Base-by-base conservation (phyloP, 1,140 invertebrate genomes). In the Atopsyche davidsoni region DNA sequence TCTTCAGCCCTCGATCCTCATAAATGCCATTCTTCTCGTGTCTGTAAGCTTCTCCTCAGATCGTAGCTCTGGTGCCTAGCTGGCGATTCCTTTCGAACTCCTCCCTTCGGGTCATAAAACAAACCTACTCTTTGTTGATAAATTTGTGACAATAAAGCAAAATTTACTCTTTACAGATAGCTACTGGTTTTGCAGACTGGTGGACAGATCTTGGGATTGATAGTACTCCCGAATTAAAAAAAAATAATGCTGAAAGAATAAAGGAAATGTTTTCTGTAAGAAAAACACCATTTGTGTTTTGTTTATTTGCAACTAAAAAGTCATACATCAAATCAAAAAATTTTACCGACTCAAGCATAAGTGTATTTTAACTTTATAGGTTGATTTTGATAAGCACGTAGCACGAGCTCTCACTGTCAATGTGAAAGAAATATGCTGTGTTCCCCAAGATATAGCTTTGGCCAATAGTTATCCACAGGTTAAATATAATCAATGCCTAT, bases 111-210 rank as follows among this genome's bases (percentile, higher is more conserved):
- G n/a, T n/a, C n/a, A n/a, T n/a, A n/a, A n/a, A n/a, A n/a, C n/a
- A n/a, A n/a, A n/a, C n/a, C n/a, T n/a, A n/a, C n/a, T n/a, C n/a
- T n/a, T n/a, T n/a, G n/a, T n/a, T n/a, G n/a, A n/a, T n/a, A n/a
- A n/a, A n/a, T n/a, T n/a, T n/a, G n/a, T n/a, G n/a, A n/a, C n/a
- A n/a, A n/a, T n/a, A n/a, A n/a, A n/a, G n/a, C n/a, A n/a, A n/a
- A n/a, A n/a, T n/a, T n/a, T n/a, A n/a, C n/a, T 25, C 17, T 49
- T 58, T 59, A 32, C 41, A 64, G 60, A 66, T 64, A 25, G 60
- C 63, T 38, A 52, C 54, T 21, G 70, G 76, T 43, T 78, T 78
- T 51, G 73, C 73, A 34, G 57, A 70, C 6, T 77, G 73, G 75
- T 50, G 75, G 35, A 63, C 64, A 31, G 57, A 41, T 41, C 52